phyloP scores from a whole-genome alignment of 2,797 vertebrate genomes.

The Phyllotis vaccarum region DNA sequence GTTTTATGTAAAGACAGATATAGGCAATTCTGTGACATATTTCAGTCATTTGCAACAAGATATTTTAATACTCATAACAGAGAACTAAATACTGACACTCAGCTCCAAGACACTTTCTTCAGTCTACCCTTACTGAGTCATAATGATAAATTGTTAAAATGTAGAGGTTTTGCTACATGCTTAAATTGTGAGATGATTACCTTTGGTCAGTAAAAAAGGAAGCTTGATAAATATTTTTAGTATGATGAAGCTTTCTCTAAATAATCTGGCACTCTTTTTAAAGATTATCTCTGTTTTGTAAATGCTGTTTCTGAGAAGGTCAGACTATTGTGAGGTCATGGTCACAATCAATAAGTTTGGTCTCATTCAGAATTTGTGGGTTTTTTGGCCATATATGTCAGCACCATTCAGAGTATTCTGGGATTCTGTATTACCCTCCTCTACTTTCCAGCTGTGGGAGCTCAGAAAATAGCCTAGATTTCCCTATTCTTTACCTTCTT shows the following conservation, averaged over 20 bases:
- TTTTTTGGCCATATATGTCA: too few relatives aligned
- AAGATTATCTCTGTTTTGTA: not conserved
- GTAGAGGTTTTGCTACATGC: not conserved
- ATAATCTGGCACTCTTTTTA: not conserved
- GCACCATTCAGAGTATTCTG: not conserved
- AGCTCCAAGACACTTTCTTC: not conserved
- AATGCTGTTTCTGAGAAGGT: not conserved
- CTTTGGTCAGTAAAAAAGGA: not conserved
- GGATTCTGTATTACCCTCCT: not conserved
- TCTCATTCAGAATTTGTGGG: not conserved
- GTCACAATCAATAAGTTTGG: not conserved
- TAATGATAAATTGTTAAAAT: not conserved
- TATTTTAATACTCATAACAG: not conserved
- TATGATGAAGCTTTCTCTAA: not conserved
- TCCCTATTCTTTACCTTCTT: not conserved
- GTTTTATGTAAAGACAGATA: not conserved
- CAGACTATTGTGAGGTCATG: not conserved
- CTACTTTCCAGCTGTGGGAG: not conserved
- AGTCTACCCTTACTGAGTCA: not conserved
- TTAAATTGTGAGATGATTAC: not conserved
- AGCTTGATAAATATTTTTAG: not conserved
- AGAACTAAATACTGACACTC: not conserved
- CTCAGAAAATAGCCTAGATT: too few relatives aligned
- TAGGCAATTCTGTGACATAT: not conserved
- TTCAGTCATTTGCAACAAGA: not conserved